Base-by-base conservation (phyloP, 2,797 vertebrate genomes). In the Myotis findleyi region DNA sequence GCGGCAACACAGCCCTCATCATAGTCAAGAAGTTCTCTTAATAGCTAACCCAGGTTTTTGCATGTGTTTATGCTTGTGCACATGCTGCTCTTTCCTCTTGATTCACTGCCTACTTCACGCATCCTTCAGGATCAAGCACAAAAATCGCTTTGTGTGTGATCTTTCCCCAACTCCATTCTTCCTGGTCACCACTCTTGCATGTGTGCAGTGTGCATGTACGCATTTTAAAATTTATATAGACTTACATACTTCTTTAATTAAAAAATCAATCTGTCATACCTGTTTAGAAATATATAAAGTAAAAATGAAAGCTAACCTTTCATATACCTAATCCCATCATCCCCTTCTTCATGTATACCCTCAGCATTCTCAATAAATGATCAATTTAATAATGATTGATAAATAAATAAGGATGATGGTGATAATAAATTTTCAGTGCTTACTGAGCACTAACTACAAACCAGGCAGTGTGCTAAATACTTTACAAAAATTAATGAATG, bases 401-500 rank as follows among this genome's bases (percentile, higher is more conserved):
- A 84, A 71, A 81, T 73, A 94, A 68, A 75, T 71, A 79, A 64
- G 47, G 21, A 73, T 57, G 30, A 59, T 36, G 33, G 27, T 69
- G 44, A 83, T 73, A 80, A 75, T 81, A 85, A n/a, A 57, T 80
- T 76, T 87, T 85, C 8, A 62, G n/a, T 41, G 80, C 25, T 89
- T 90, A 82, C 3, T 75, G 44, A 82, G n/a, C 30, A 92, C 51
- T 41, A 66, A 44, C 30, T 20, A 33, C 21, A 84, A 95, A 87
- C 30, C 4, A 96, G 66, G 68, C 30, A 73, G 64, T 57, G 14
- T 76, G n/a, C 36, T 82, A 82, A 84, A 49, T 79, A 93, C 82
- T 93, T 94, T 49, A 68, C 10, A 92, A 89, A 95, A 88, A 94
- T 71, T 68, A 92, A 64, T 59, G 44, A 77, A 86, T 68, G 79